Evolutionary conservation across 2,113 vertebrate species (phyloP), one percentile per base, ranked within the genome.

Genomic region (Istiophorus platypterus): DNA sequence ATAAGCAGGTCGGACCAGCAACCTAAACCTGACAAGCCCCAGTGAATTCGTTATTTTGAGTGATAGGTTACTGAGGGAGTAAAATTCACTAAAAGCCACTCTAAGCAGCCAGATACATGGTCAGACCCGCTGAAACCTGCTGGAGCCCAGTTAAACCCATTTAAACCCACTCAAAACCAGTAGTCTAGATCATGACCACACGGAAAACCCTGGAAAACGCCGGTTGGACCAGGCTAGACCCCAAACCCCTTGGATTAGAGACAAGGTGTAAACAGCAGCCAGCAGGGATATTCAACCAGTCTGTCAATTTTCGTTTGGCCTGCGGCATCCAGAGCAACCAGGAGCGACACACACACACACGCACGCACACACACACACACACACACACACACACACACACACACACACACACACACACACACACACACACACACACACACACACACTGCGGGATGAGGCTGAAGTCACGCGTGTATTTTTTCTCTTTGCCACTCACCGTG

Each of bases 401-500:
- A 24, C 64, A 39, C 37, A 14, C 12, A 24, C 64, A 39, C 37
- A 14, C 12, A 24, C 64, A 39, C 37, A 14, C 12, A 24, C 64
- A 39, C 37, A 70, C 61, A 17, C 76, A 10, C 49, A 51, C 67
- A 39, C 81, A 6, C 71, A 34, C 49, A 58, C 24, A 57, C 52
- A 66, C 72, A 64, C 18, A 80, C 72, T 47, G 61, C 13, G 41
- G 62, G 58, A 70, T 22, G 10, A 73, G 29, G 66, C 41, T 61
- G 56, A 20, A 49, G 63, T 26, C 29, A 68, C 29, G 24, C 47
- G 68, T 29, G 15, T 31, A 2, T 1, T 14, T 10, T n/a, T 1
- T 39, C 3, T 42, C 13, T 42, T 24, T 5, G 2, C 2, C 27
- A 78, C 92, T 92, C 68, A 93, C 92, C 89, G 57, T 82, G 84